Conservation (phyloP, 2,888 invertebrate species). For the Cheilosia vulpina region DNA sequence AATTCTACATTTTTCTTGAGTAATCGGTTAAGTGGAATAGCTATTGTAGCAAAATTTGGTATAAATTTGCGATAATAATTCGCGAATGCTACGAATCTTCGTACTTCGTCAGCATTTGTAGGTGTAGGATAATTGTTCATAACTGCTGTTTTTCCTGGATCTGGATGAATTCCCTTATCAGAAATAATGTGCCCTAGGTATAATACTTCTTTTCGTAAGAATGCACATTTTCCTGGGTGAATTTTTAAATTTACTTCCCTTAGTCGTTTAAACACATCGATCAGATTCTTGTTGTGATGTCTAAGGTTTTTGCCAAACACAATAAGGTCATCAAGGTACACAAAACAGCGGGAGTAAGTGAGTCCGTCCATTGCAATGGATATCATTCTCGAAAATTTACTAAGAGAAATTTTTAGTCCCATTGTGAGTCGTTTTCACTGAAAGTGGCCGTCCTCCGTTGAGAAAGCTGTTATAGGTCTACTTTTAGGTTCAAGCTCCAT, state of each 20-base stretch:
- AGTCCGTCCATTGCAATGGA: neutral
- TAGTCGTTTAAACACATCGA: neutral
- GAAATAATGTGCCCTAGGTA: neutral
- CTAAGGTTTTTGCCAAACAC: neutral
- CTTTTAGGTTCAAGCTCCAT: slow-evolving; percentile 11
- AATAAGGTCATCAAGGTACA: neutral
- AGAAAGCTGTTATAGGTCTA: neutral
- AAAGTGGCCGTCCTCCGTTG: neutral
- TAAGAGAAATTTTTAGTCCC: neutral
- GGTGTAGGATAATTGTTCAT: slow-evolving; percentile 1
- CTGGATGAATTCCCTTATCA: neutral
- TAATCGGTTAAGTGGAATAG: no score
- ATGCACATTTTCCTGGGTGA: neutral
- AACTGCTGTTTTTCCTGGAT: neutral
- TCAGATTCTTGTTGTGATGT: neutral
- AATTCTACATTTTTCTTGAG: neutral
- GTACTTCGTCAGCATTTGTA: neutral
- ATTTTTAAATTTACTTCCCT: neutral
- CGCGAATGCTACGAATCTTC: neutral
- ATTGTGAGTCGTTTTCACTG: neutral
- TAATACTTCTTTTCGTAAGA: neutral
- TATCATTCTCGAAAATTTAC: neutral
- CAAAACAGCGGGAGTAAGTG: neutral
- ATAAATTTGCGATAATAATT: no score
- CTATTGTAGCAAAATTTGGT: no score